Evolutionary conservation across 2,113 vertebrate genomes (phyloP).

Genomic region (Lepisosteus osseus): DNA sequence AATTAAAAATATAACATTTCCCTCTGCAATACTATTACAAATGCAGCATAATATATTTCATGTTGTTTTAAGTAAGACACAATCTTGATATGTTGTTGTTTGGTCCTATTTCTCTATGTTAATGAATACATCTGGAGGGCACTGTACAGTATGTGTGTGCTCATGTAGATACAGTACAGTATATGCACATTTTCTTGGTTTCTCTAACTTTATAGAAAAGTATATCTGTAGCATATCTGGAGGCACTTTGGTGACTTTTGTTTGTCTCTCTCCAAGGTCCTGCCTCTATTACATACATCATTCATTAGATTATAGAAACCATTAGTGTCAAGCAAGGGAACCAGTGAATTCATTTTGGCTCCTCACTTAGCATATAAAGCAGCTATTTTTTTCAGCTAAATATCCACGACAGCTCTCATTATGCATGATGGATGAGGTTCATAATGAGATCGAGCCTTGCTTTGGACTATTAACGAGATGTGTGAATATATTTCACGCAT

Average conservation of each 20-base stretch:
- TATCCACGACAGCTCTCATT: constrained; percentile 87
- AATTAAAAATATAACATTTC: too few relatives aligned
- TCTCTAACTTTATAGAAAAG: too few relatives aligned
- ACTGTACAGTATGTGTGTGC: too few relatives aligned
- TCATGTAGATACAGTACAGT: too few relatives aligned
- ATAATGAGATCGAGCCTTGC: constrained; percentile 73
- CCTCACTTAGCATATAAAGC: constrained; percentile 86
- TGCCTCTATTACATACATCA: constrained; percentile 78
- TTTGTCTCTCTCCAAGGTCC: constrained; percentile 68
- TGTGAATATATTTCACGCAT: constrained; percentile 48
- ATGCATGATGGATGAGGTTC: constrained; percentile 82
- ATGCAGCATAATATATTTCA: too few relatives aligned
- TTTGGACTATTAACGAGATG: constrained; percentile 65
- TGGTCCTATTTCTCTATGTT: too few relatives aligned
- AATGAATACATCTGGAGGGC: too few relatives aligned
- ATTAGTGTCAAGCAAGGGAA: constrained; percentile 87
- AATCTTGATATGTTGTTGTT: too few relatives aligned
- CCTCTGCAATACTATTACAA: too few relatives aligned
- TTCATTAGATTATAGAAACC: constrained; percentile 92
- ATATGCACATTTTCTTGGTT: too few relatives aligned
- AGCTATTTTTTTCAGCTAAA: constrained; percentile 80
- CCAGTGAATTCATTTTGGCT: constrained; percentile 82
- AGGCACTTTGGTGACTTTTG: constrained; percentile 37
- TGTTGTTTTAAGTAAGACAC: too few relatives aligned
- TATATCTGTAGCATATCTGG: background rate